Percentiles rank a stretch among this genome's conserved stretches.
phyloP scores from a whole-genome alignment of 2,888 invertebrate species.

The Tigriopus californicus region DNA sequence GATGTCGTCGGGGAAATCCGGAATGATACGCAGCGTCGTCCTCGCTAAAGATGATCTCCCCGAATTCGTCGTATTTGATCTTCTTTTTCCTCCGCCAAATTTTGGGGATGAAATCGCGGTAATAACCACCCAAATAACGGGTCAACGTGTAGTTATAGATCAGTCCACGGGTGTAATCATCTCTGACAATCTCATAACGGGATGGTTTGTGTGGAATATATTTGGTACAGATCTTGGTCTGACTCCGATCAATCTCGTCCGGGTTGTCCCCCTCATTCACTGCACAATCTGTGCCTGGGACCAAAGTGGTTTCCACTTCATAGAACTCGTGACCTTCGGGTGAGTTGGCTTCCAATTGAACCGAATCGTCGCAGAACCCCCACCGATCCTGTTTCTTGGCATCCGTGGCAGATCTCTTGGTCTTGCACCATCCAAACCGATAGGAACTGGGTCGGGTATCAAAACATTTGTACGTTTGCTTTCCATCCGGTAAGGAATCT shows the following conservation, averaged over 20 bases:
- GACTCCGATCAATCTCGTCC: too few relatives aligned
- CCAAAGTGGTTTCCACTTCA: background rate
- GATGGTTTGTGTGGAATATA: background rate
- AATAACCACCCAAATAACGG: background rate
- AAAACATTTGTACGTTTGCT: too few relatives aligned
- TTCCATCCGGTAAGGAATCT: too few relatives aligned
- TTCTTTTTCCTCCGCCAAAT: background rate
- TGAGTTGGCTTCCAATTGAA: background rate
- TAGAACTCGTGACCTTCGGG: background rate
- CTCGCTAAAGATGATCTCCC: background rate
- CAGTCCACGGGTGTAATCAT: background rate
- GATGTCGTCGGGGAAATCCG: background rate
- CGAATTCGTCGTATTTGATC: background rate
- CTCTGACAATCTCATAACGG: background rate
- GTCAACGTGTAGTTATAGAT: background rate
- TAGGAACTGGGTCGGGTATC: too few relatives aligned
- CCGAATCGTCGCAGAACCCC: background rate
- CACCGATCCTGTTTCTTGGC: background rate
- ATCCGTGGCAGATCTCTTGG: too few relatives aligned
- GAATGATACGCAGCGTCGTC: background rate
- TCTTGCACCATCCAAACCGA: too few relatives aligned
- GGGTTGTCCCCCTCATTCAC: too few relatives aligned
- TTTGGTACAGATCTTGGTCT: background rate
- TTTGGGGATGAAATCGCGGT: slow-evolving; percentile 1
- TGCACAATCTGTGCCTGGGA: background rate